phyloP scores from a whole-genome alignment of 1,140 invertebrate species.

The Rhopalosiphum padi region DNA sequence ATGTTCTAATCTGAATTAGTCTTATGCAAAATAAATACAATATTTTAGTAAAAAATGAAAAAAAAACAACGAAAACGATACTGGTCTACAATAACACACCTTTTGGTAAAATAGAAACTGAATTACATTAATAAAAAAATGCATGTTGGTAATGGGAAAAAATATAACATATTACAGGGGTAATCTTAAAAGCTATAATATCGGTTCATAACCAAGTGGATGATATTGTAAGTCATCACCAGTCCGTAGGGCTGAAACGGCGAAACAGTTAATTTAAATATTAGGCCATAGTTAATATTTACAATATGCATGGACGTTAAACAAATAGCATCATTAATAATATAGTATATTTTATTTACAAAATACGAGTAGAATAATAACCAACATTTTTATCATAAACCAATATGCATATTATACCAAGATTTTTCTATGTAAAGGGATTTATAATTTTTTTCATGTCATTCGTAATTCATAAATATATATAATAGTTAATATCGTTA shows the following conservation, averaged over 20 bases:
- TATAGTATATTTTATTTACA: background rate
- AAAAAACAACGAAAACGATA: background rate
- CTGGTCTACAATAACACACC: background rate
- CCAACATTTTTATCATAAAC: too few species aligned
- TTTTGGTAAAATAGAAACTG: background rate
- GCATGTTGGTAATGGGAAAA: background rate
- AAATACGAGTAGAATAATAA: background rate
- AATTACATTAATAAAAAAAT: background rate
- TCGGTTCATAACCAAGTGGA: background rate
- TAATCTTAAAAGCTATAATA: conserved; percentile 20
- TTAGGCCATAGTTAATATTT: background rate
- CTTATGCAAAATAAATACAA: background rate
- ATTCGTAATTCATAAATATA: too few species aligned
- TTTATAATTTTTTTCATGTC: too few species aligned
- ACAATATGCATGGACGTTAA: background rate
- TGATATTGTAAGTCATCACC: conserved; percentile 36
- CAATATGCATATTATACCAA: background rate
- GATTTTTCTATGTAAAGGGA: background rate
- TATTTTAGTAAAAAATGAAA: background rate
- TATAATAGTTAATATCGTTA: too few species aligned
- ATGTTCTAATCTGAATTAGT: background rate
- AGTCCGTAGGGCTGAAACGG: background rate
- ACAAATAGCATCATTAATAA: background rate
- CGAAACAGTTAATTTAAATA: conserved; percentile 4
- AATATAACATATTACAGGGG: background rate